Evolutionary conservation across 2,797 vertebrate species (phyloP), one percentile per base, ranked within the genome.

Genomic region (Enteromius viviparus): DNA sequence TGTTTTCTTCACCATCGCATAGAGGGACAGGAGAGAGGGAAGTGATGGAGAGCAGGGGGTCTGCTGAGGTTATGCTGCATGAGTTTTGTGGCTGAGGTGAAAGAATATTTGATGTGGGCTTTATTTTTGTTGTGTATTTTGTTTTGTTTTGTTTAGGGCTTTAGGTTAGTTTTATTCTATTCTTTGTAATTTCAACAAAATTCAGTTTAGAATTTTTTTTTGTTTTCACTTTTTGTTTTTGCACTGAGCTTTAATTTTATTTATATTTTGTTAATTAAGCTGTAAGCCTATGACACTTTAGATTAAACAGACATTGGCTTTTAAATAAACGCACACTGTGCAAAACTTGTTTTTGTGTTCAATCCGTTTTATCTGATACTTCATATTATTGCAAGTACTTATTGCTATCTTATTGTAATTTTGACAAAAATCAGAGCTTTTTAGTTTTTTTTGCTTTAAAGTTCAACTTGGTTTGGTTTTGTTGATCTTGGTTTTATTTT

Each of bases 1-100:
- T 84, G 71, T 75, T 83, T 81, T 84, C 65, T 80, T 60, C 60
- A 60, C 21, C 26, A 47, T 64, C 62, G 19, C 60, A 32, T 70
- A 58, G 49, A 60, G 37, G 32, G 49, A 77, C 19, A 37, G 51
- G 6, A 34, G 23, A 49, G 26, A 26, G 3, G 2, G 7, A 34
- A 32, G 62, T 14, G 51, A 37, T 42, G 14, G 74, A 74, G 71
- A 82, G 69, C 40, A 32, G 21, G 21, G 29, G 83, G 34, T 78
- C 78, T 19, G 37, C 37, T 60, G 62, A 58, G 49, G 65, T 60
- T 70, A 34, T 42, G 34, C 10, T n/a, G 66, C 23, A 9, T 65
- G 6, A 45, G 34, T 40, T 60, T 78, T 68, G 29, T 26, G 45
- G 62, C 26, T 32, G 37, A 53, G 34, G 37, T 58, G 51, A 64